Conservation (phyloP, 2,113 vertebrate genomes). For the Vombatus ursinus region DNA sequence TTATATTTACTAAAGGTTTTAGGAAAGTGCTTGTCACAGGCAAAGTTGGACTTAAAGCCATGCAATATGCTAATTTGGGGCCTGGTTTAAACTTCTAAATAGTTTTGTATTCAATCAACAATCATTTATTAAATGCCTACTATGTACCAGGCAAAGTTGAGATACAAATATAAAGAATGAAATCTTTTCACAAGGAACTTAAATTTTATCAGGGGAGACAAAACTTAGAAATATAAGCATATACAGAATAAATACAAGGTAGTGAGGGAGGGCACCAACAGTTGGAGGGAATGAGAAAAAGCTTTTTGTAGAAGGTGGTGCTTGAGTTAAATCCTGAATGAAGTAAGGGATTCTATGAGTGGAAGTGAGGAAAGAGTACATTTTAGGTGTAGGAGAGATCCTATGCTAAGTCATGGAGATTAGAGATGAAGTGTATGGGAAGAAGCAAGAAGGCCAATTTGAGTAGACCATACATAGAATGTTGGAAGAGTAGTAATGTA, state of each 20-base stretch:
- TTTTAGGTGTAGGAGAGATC: background rate
- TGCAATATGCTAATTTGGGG: background rate
- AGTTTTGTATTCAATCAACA: background rate
- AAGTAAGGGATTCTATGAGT: background rate
- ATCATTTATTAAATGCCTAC: background rate
- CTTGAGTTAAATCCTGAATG: background rate
- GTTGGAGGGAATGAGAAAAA: background rate
- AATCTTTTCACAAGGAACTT: background rate
- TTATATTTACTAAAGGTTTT: background rate
- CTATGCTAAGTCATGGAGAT: background rate
- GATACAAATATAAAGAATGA: background rate
- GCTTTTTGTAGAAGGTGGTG: background rate
- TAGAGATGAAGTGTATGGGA: background rate
- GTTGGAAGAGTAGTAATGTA: background rate
- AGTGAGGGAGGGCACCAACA: background rate
- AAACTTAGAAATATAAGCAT: background rate
- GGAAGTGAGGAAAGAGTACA: background rate
- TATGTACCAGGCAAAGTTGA: background rate
- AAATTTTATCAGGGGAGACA: background rate
- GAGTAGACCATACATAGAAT: background rate
- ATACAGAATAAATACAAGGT: background rate
- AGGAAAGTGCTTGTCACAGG: background rate
- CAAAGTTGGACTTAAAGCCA: background rate
- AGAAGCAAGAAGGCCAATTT: background rate
- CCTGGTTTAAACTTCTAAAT: background rate